Conservation (phyloP, 1,140 invertebrate species). For the Gryon sp. region DNA sequence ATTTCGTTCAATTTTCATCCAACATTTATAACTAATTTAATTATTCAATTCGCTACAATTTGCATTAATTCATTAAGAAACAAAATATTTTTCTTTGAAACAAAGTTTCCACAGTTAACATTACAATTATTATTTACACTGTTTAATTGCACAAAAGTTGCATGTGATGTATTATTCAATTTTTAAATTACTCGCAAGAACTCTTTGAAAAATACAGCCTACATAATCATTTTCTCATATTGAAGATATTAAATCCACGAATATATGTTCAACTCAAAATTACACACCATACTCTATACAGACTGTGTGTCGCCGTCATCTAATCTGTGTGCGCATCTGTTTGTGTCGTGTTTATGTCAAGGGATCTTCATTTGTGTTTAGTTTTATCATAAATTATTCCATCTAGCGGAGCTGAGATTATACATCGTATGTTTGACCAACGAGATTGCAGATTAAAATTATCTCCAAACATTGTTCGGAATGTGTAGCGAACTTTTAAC, state of each 20-base stretch:
- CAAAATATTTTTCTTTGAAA: too few relatives aligned
- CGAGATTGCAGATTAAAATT: conserved; percentile 1
- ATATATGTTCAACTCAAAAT: not conserved
- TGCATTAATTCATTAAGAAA: too few relatives aligned
- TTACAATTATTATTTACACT: too few relatives aligned
- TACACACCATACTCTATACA: too few relatives aligned
- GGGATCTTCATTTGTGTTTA: conserved; percentile 9
- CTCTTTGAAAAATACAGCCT: not conserved
- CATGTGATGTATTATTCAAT: not conserved
- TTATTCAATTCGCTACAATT: too few relatives aligned
- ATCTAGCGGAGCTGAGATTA: not conserved
- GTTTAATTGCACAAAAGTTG: too few relatives aligned
- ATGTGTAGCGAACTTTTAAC: conserved; percentile 2
- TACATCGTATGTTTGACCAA: not conserved
- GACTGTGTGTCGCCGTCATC: too few relatives aligned
- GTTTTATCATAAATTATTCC: conserved; percentile 21
- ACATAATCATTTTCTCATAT: not conserved
- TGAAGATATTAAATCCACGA: too few relatives aligned
- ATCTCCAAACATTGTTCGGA: conserved; percentile 6
- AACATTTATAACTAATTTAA: too few relatives aligned
- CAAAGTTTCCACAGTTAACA: too few relatives aligned
- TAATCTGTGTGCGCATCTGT: conserved; percentile 8
- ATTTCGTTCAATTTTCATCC: too few relatives aligned
- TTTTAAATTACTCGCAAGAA: conserved; percentile 6
- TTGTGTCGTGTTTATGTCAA: conserved; percentile 8